phyloP scores from a whole-genome alignment of 2,888 invertebrate genomes.

The Automeris io region DNA sequence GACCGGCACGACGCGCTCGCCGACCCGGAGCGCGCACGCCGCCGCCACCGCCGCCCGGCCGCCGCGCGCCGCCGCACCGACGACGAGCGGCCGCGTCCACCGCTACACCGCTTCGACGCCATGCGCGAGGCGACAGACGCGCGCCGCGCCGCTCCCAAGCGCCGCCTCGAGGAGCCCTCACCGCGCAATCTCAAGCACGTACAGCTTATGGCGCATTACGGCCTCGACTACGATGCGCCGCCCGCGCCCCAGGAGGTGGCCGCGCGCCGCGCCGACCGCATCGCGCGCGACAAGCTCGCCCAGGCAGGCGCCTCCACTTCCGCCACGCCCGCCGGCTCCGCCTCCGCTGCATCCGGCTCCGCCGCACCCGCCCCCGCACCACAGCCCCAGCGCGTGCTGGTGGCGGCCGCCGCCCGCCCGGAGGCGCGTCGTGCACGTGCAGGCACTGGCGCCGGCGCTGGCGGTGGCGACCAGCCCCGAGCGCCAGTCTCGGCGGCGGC shows the following conservation, averaged over 20 bases:
- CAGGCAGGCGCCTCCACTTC: constrained; percentile 30
- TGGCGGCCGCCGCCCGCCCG: constrained; percentile 34
- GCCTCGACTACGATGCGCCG: constrained; percentile 91
- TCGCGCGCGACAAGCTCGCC: constrained; percentile 88
- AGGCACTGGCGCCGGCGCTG: constrained; percentile 52
- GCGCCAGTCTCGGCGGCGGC: constrained; percentile 45
- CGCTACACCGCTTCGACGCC: constrained; percentile 80
- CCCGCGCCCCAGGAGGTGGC: constrained; percentile 90
- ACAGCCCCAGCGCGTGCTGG: constrained; percentile 24
- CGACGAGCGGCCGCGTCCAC: constrained; percentile 67
- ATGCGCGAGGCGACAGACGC: constrained; percentile 86
- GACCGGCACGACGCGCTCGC: constrained; percentile 93
- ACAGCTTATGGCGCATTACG: constrained; percentile 88
- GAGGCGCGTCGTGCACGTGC: constrained; percentile 30
- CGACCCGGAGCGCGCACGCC: constrained; percentile 90
- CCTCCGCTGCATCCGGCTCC: constrained; percentile 25
- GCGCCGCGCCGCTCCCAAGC: constrained; percentile 85
- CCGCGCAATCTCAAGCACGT: constrained; percentile 89
- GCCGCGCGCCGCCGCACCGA: constrained; percentile 84
- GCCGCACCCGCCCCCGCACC: constrained; percentile 67
- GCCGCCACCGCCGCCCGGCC: constrained; percentile 86
- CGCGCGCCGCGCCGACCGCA: constrained; percentile 86
- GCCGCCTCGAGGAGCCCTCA: constrained; percentile 82
- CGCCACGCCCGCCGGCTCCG: constrained; percentile 23
- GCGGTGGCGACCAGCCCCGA: constrained; percentile 68